A percentile compares a stretch with the other conserved stretches of the same genome.
Evolutionary conservation across 2,888 invertebrate species (phyloP).

Genomic region (Latheticus oryzae): DNA sequence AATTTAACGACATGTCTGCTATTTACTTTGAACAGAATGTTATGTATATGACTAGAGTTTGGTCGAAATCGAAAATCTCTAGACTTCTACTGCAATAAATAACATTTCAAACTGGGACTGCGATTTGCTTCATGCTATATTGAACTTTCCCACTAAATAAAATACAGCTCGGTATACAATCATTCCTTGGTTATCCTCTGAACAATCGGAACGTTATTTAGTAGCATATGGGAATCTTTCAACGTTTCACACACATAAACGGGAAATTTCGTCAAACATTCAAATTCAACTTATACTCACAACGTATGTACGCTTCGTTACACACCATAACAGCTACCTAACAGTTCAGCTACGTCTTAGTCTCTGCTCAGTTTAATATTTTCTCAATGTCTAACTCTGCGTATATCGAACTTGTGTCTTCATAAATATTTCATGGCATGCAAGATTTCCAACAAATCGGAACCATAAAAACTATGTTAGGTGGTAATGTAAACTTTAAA

Average conservation of each 20-base stretch:
- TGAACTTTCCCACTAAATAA: conserved; percentile 50
- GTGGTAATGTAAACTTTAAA: too few species aligned
- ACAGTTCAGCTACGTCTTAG: conserved; percentile 31
- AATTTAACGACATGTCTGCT: conserved; percentile 13
- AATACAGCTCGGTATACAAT: conserved; percentile 45
- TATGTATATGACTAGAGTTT: conserved; percentile 40
- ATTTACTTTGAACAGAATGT: conserved; percentile 34
- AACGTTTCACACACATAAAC: conserved; percentile 30
- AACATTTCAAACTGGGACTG: conserved; percentile 47
- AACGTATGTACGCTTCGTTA: conserved; percentile 38
- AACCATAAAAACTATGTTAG: conserved; percentile 3
- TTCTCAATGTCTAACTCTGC: conserved; percentile 20
- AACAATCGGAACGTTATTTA: conserved; percentile 41
- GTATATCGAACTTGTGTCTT: conserved; percentile 28
- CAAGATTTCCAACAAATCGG: conserved; percentile 19
- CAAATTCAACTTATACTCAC: conserved; percentile 33
- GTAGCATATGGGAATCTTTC: conserved; percentile 40
- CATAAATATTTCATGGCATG: conserved; percentile 28
- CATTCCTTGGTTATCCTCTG: conserved; percentile 44
- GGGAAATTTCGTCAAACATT: conserved; percentile 35
- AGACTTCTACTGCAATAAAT: conserved; percentile 47
- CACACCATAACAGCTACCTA: conserved; percentile 21
- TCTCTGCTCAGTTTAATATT: conserved; percentile 20
- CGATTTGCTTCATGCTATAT: conserved; percentile 50
- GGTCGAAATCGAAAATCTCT: conserved; percentile 45